phyloP scores from a whole-genome alignment of 1,140 invertebrate genomes.

The Cecropterus lyciades region DNA sequence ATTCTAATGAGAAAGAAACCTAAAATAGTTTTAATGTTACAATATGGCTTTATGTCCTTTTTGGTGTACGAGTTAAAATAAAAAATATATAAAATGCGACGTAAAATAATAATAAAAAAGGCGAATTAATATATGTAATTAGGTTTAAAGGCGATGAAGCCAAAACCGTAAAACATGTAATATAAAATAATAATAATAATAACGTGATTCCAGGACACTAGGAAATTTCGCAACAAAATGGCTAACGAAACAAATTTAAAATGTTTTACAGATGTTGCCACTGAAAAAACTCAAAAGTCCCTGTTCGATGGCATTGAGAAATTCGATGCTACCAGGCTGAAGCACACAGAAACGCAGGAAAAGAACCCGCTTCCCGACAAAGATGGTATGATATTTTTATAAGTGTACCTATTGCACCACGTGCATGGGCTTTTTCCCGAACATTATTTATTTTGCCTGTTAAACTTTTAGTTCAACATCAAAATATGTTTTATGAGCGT shows the following conservation, averaged over 20 bases:
- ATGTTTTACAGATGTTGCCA: slow-evolving; percentile 90
- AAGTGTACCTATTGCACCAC: neutral
- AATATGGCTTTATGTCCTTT: too few species aligned
- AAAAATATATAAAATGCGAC: too few species aligned
- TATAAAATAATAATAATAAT: neutral
- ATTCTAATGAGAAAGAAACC: too few species aligned
- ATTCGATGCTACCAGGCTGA: slow-evolving; percentile 93
- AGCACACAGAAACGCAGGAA: slow-evolving; percentile 96
- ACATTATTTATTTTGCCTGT: neutral
- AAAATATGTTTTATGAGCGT: slow-evolving; percentile 5
- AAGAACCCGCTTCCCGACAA: slow-evolving; percentile 97
- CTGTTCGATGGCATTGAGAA: slow-evolving; percentile 93
- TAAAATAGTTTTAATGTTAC: too few species aligned
- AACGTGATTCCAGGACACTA: neutral
- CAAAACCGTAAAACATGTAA: too few species aligned
- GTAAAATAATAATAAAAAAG: too few species aligned
- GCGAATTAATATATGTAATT: too few species aligned
- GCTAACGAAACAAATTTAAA: slow-evolving; percentile 33
- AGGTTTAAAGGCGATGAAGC: too few species aligned
- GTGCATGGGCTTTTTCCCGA: slow-evolving; percentile 7
- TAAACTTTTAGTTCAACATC: neutral
- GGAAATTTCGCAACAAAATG: neutral
- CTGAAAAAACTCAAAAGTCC: slow-evolving; percentile 94
- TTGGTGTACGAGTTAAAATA: too few species aligned
- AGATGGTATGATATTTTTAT: slow-evolving; percentile 88